Evolutionary conservation across 2,113 vertebrate species (phyloP).

Genomic region (Noctilio leporinus): DNA sequence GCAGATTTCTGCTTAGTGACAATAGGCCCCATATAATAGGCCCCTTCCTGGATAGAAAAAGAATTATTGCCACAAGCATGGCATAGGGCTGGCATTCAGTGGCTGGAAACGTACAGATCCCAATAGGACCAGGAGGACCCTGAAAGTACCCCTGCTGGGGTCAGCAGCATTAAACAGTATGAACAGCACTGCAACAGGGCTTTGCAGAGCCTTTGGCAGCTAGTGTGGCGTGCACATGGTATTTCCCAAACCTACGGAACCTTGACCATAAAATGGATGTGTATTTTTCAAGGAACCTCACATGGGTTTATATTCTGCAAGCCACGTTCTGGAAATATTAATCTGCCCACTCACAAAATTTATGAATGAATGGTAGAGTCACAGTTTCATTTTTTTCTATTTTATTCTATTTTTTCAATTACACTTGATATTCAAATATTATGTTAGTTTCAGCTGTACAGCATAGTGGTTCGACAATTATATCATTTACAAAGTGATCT

Average conservation of each 20-base stretch:
- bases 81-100: neutral
- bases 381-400: neutral
- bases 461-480: neutral
- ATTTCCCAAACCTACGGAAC: neutral
- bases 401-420: neutral
- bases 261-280: neutral
- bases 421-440: neutral
- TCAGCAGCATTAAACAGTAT: neutral
- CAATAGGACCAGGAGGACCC: neutral
- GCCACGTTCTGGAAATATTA: neutral
- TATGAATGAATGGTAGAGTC: neutral
- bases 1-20: neutral
- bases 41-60: slow-evolving; percentile 19
- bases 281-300: neutral
- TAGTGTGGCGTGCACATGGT: neutral
- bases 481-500: neutral
- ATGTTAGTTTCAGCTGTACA: neutral
- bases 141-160: neutral
- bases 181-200: neutral
- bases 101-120: slow-evolving; percentile 35
- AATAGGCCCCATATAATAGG: neutral
- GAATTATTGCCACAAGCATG: neutral
- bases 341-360: neutral
- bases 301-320: slow-evolving; percentile 8
- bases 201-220: neutral